A percentile compares a stretch with the other conserved stretches of the same genome.
Conservation (phyloP, 2,797 vertebrate genomes). For the Manis crassicaudata region DNA sequence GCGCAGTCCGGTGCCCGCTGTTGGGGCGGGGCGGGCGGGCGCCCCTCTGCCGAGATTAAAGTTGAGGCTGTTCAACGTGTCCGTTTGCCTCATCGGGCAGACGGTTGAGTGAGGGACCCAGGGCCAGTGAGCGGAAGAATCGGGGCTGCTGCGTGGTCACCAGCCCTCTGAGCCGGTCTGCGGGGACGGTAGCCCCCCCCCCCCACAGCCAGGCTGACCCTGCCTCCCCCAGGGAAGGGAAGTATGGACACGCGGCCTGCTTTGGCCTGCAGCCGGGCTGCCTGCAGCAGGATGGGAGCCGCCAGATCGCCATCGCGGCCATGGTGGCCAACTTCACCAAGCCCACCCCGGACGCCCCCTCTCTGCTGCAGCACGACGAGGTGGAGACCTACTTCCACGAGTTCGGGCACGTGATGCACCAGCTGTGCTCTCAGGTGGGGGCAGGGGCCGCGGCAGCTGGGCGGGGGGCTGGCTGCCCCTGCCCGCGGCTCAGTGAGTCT, state of each 20-base stretch:
- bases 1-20: no score
- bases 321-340: conserved; percentile 99
- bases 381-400: conserved; percentile 99
- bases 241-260: conserved; percentile 97
- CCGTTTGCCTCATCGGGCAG: background rate
- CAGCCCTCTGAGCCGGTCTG: fast-evolving
- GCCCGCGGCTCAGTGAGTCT: background rate
- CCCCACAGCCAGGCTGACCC: fast-evolving
- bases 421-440: conserved; percentile 95
- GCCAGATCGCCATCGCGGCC: conserved; percentile 94
- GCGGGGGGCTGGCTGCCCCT: background rate
- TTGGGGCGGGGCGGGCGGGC: no score
- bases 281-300: conserved; percentile 88
- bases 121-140: background rate
- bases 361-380: conserved; percentile 97
- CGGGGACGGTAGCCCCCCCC: fast-evolving
- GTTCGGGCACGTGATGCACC: conserved; percentile 99
- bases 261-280: conserved; percentile 98
- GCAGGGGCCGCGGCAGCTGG: fast-evolving
- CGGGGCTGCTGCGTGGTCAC: background rate
- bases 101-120: background rate
- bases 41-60: background rate
- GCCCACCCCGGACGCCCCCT: conserved; percentile 90
- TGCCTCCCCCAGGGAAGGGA: conserved; percentile 88
- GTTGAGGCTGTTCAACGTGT: fast-evolving